A percentile compares a stretch with the other conserved stretches of the same genome.
Conservation (phyloP, 2,888 invertebrate species). For the Drosophila nigricruria region DNA sequence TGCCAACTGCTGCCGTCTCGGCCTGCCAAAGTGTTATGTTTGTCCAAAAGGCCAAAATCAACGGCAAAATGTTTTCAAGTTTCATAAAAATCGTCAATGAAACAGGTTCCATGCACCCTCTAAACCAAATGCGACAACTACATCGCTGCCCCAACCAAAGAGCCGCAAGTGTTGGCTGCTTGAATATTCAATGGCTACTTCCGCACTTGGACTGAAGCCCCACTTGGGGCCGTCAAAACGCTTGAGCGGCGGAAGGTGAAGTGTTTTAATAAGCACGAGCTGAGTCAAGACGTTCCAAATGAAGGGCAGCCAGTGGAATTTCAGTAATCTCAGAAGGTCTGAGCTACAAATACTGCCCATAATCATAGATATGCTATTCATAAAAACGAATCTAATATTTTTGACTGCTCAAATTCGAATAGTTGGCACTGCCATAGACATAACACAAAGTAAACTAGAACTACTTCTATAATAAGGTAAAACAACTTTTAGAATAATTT, state of each 20-base stretch:
- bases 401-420: neutral
- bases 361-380: slow-evolving; percentile 10
- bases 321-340: neutral
- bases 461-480: too few relatives aligned
- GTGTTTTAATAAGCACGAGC: slow-evolving; percentile 23
- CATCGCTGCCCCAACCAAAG: slow-evolving; percentile 6
- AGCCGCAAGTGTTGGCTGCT: slow-evolving; percentile 58
- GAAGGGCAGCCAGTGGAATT: slow-evolving; percentile 3
- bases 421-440: neutral
- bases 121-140: slow-evolving; percentile 41
- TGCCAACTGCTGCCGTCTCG: slow-evolving; percentile 76
- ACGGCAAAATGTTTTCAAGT: slow-evolving; percentile 67
- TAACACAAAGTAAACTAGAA: neutral
- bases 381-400: slow-evolving; percentile 5
- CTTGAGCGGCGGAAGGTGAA: slow-evolving; percentile 30
- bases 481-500: neutral
- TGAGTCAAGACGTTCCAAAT: neutral
- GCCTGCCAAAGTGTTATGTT: slow-evolving; percentile 75
- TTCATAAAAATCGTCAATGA: slow-evolving; percentile 71
- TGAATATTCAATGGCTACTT: slow-evolving; percentile 78
- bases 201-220: slow-evolving; percentile 64
- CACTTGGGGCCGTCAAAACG: slow-evolving; percentile 59
- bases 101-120: slow-evolving; percentile 28
- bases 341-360: neutral
- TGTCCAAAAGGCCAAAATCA: slow-evolving; percentile 52